Base-by-base conservation (phyloP, 2,888 invertebrate species). In the Bugula neritina region DNA sequence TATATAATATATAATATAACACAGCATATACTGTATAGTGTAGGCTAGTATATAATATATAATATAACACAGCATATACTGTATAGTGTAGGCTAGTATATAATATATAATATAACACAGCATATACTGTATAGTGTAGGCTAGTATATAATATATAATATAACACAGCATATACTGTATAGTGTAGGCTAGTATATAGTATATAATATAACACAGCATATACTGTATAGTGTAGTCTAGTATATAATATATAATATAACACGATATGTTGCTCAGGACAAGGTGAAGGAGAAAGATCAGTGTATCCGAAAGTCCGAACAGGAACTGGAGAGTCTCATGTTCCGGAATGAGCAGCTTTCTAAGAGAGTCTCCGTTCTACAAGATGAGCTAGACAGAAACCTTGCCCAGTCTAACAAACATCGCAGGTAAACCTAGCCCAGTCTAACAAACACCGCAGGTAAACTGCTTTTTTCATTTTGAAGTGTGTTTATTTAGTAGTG, bases 331-430 rank as follows among this genome's bases (percentile, higher is more conserved):
- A 94, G 95, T 75, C 86, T 97, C 75, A 90, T 90, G 43, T 94
- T 94, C 84, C 88, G 96, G 73, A 97, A 97, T 84, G 93, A 93
- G 79, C 96, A 97, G 85, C 86, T 97, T 77, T 92, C 93, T 70
- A 92, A 92, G 80, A 88, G 97, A 74, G 93, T 97, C 43, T 90
- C 91, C n/a, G 90, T 93, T 71, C 87, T 97, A 75, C 96, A 97
- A 85, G 92, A 93, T 80, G 94, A 94, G 82, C 87, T 95, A 71
- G 92, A 92, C 77, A 81, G 83, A 52, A 52, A 27, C 31, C n/a
- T n/a, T n/a, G 31, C 25, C 10, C 2, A 2, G 2, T 63, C 63
- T 31, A 29, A 5, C 17, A 43, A 43, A 43, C 43, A 43, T 17
- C 43, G 43, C 10, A 43, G 43, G 43, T 43, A n/a, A n/a, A n/a